These are phyloP conservation scores for Cirrhinus molitorella DNA, from an alignment of 2,797 vertebrate genomes.

Conservation along the genomic window DNA sequence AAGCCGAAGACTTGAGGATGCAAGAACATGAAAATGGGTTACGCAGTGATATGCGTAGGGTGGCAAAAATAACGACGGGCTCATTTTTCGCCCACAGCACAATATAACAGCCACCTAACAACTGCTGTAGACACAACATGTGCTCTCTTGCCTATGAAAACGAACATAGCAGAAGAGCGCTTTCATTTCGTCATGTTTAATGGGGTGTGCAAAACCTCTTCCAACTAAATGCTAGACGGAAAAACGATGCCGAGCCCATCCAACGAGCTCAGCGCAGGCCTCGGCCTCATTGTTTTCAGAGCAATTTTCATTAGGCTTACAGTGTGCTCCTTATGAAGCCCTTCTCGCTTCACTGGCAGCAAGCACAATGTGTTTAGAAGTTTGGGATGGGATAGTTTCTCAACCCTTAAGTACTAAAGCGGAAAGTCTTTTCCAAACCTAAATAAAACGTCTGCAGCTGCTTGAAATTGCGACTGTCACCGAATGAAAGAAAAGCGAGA, in stretches of 20 bases:
- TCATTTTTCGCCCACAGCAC: background rate
- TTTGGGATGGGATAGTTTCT: conserved; percentile 37
- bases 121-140: background rate
- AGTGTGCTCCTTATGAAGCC: conserved; percentile 12
- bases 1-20: background rate
- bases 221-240: conserved; percentile 2
- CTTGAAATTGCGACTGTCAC: conserved; percentile 34
- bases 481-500: conserved; percentile 21
- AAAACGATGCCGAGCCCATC: conserved; percentile 14
- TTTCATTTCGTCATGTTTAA: conserved; percentile 31
- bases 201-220: conserved; percentile 37
- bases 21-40: background rate
- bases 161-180: background rate
- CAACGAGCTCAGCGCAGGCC: conserved; percentile 11
- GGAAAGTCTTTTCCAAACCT: conserved; percentile 14
- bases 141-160: conserved; percentile 3
- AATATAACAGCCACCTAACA: conserved; percentile 18
- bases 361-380: conserved; percentile 29
- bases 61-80: background rate
- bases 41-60: background rate
- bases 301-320: conserved; percentile 41
- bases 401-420: conserved; percentile 32
- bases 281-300: conserved; percentile 25
- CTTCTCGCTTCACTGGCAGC: conserved; percentile 38
- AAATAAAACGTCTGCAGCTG: conserved; percentile 67